Evolutionary conservation across 2,888 invertebrate genomes (phyloP), one percentile per base, ranked within the genome.

Genomic region (Chesias legatella): DNA sequence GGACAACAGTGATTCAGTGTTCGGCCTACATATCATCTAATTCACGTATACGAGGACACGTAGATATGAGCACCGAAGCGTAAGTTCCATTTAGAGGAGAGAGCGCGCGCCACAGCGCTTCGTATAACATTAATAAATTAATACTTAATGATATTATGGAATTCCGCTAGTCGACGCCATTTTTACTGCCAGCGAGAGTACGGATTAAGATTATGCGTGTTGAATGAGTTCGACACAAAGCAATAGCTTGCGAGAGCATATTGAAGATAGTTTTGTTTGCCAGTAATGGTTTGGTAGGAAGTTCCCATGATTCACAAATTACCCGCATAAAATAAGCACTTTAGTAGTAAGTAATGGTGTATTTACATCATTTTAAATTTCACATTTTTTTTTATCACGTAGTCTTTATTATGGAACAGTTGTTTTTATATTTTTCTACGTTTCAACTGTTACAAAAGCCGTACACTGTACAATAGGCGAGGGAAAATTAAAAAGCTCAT

Each of bases 41-140:
- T 40, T 48, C 44, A 45, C 53, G 48, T 52, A 48, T 49, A 58
- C 50, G 69, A 75, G 76, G 75, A 77, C 73, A 66, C 65, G 50
- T 52, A 64, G 58, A 58, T 63, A 56, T 51, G 64, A 57, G 63
- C 79, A 77, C 42, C 80, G 72, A 72, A 75, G 79, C 83, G 79
- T 77, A 65, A 76, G 76, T 61, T 72, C 79, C 73, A 78, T 78
- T 76, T 75, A 79, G 65, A 67, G 59, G 80, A 82, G 84, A 83
- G 82, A 81, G 81, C 74, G 61, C 72, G 65, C 55, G 53, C 60
- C 53, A 56, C 60, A 63, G 71, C 67, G 65, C 64, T 67, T 71
- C 63, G 85, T 83, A 81, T 86, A 67, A 79, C 74, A 86, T 88
- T 81, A 88, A 86, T 86, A 85, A 85, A 86, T 85, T 85, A 85